These are phyloP conservation scores for Hydrocynus forskahlii DNA, from an alignment of 2,797 vertebrate genomes.

Conservation along the genomic window DNA sequence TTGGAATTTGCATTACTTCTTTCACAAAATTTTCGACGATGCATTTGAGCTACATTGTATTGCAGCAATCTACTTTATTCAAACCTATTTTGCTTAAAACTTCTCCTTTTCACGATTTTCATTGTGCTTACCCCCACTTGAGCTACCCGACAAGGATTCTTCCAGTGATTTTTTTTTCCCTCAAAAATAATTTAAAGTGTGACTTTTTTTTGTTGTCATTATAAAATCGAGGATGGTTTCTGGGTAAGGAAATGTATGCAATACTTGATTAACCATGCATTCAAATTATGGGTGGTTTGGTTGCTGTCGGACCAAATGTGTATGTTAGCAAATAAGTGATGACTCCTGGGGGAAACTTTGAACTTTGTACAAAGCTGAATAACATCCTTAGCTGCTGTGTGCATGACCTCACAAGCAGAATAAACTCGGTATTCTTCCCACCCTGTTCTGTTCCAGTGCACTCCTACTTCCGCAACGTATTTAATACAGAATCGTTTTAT, in stretches of 20 bases:
- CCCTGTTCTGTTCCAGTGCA: constrained; percentile 28
- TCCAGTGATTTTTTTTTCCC: not conserved
- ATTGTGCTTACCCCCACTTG: not conserved
- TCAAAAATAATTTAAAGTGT: constrained; percentile 10
- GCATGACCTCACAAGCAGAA: constrained; percentile 37
- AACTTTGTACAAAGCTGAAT: constrained; percentile 31
- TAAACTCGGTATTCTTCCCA: constrained; percentile 43
- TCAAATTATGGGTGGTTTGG: constrained; percentile 17
- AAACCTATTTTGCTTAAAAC: not conserved
- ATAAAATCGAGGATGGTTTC: constrained; percentile 21
- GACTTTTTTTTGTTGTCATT: not conserved
- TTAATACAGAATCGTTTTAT: constrained; percentile 42
- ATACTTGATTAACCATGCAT: constrained; percentile 25
- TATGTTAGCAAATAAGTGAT: constrained; percentile 50
- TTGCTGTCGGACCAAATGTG: constrained; percentile 48
- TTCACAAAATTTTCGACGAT: not conserved
- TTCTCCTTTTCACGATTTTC: not conserved
- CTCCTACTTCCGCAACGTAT: constrained; percentile 51
- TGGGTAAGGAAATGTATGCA: constrained; percentile 35
- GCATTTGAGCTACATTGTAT: not conserved
- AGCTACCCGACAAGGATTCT: constrained; percentile 3
- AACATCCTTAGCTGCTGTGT: constrained; percentile 26
- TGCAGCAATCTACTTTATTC: not conserved
- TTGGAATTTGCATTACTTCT: not conserved
- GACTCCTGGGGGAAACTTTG: constrained; percentile 1